A percentile compares a stretch with the other conserved stretches of the same genome.
These are phyloP conservation scores for Apamea crenata DNA, from an alignment of 2,888 invertebrate species.

Conservation along the genomic window DNA sequence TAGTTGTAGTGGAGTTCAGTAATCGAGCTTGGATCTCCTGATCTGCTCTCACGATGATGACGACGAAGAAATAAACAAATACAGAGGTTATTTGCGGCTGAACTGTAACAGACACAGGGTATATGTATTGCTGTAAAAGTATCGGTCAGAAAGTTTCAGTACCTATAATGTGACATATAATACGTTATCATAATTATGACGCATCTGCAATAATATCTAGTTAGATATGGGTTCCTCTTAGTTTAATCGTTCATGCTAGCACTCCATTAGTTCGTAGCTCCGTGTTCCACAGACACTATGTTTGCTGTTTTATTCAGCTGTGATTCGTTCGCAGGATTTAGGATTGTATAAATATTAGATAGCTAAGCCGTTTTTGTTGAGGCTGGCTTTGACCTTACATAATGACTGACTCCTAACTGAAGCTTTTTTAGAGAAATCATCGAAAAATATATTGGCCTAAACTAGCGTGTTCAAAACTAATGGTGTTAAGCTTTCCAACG, in stretches of 20 bases:
- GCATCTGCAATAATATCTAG: neutral
- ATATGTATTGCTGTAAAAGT: no score
- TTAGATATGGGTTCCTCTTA: neutral
- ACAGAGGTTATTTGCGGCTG: neutral
- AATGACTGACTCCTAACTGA: neutral
- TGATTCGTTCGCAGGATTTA: constrained; percentile 12
- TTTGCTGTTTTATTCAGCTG: constrained; percentile 1
- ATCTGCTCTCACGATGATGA: neutral
- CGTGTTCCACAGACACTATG: neutral
- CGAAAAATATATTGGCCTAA: neutral
- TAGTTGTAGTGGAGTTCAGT: no score
- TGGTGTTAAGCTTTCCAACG: constrained; percentile 7
- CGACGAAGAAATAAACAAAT: neutral
- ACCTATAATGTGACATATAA: neutral
- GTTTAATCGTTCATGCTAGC: neutral
- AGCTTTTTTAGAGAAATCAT: neutral
- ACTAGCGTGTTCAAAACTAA: neutral
- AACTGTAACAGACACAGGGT: neutral
- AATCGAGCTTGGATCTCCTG: no score
- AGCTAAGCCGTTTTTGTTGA: neutral
- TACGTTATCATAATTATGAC: neutral
- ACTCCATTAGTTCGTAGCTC: neutral
- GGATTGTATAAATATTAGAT: constrained; percentile 12
- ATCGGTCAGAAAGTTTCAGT: neutral
- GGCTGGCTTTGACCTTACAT: neutral